These are phyloP conservation scores for Ecdyonurus torrentis DNA, from an alignment of 2,888 invertebrate genomes.

Conservation along the genomic window DNA sequence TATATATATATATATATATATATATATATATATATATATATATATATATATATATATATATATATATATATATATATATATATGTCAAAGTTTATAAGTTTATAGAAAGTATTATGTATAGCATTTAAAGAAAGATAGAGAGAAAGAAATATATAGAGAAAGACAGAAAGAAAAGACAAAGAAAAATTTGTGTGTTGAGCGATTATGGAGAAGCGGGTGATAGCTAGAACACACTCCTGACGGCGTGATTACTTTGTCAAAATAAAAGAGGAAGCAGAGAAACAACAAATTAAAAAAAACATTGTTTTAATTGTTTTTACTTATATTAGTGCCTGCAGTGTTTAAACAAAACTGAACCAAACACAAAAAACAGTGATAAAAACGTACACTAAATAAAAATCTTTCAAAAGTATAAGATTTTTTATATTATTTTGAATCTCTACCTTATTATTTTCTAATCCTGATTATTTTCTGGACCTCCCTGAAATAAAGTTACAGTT, in stretches of 20 bases:
- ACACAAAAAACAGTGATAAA: neutral
- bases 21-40: too few species aligned
- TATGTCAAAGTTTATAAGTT: too few species aligned
- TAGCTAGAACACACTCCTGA: neutral
- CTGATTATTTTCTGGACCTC: neutral
- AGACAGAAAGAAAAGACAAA: neutral
- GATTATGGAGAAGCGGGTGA: neutral
- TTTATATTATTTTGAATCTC: neutral
- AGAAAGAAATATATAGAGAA: neutral
- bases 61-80: too few species aligned
- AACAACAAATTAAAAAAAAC: neutral
- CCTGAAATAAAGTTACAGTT: neutral
- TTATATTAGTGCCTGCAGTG: neutral
- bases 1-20: too few species aligned
- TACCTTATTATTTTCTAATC: neutral
- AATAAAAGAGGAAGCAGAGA: neutral
- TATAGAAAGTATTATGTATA: neutral
- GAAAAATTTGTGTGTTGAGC: neutral
- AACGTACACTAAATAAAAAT: neutral
- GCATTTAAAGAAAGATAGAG: neutral
- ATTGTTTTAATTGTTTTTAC: too few species aligned
- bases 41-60: too few species aligned
- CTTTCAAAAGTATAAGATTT: neutral
- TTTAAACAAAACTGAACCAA: neutral
- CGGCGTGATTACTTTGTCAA: neutral